Percentiles rank a stretch among this genome's conserved stretches.
Evolutionary conservation across 2,797 vertebrate species (phyloP).

Genomic region (Poeciliopsis turneri): DNA sequence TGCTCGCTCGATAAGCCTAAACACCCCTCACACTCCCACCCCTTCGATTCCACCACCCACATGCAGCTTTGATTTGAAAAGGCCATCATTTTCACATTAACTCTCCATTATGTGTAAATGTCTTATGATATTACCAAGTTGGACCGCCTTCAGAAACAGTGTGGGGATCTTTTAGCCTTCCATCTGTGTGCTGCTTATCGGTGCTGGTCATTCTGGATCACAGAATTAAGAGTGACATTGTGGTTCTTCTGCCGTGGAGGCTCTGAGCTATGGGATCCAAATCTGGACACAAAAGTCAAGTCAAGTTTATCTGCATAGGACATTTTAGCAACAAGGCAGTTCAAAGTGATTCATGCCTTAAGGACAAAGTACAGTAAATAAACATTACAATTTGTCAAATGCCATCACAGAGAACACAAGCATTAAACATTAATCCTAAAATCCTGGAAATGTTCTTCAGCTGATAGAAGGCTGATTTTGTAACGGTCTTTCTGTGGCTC

Average conservation of each 20-base stretch:
- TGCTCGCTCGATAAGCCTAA: constrained; percentile 49
- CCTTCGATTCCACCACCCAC: constrained; percentile 48
- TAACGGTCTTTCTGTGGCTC: too few relatives aligned
- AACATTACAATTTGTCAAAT: too few relatives aligned
- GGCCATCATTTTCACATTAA: constrained; percentile 70
- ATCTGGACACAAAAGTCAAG: background rate
- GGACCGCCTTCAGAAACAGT: constrained; percentile 34
- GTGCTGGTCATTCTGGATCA: constrained; percentile 34
- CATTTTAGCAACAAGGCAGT: too few relatives aligned
- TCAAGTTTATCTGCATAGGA: too few relatives aligned
- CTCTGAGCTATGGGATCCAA: constrained; percentile 9
- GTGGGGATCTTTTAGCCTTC: constrained; percentile 34
- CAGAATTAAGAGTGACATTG: constrained; percentile 52
- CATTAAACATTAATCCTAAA: too few relatives aligned
- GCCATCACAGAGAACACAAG: too few relatives aligned
- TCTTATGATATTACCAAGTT: constrained; percentile 46
- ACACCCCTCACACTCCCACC: constrained; percentile 46
- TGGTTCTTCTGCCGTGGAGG: constrained; percentile 24
- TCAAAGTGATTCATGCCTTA: too few relatives aligned
- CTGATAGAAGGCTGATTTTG: too few relatives aligned
- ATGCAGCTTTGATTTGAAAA: constrained; percentile 62
- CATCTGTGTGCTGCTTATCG: constrained; percentile 48
- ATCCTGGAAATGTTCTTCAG: too few relatives aligned
- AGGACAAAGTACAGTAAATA: too few relatives aligned
- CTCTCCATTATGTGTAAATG: constrained; percentile 62